Base-by-base conservation (phyloP, 1,140 invertebrate genomes). In the Mya arenaria region DNA sequence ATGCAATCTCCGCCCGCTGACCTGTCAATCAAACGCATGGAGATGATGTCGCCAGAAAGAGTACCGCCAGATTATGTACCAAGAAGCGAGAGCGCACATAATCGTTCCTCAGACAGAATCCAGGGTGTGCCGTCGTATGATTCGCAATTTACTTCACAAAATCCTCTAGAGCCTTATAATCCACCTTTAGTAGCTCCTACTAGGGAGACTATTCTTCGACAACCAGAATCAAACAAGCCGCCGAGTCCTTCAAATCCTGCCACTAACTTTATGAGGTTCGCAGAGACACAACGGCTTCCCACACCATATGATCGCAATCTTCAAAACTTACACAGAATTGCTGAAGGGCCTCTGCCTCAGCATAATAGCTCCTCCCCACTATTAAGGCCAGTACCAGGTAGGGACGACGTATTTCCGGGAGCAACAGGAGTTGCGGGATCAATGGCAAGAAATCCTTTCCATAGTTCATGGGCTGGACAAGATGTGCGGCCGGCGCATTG, bases 381-480 rank as follows among this genome's bases (percentile, higher is more conserved):
- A 32, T 66, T 91, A 3, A 86, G 90, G 10, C n/a, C n/a, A n/a
- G n/a, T n/a, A n/a, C n/a, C n/a, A n/a, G n/a, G n/a, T n/a, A 84
- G 85, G 25, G 84, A 89, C 63, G 89, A 90, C 34, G 89, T 91
- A 85, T 91, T 90, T 77, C 72, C 88, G 34, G 72, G 74, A n/a
- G 78, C 84, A 25, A 73, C 83, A 25, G 84, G 77, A 15, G 85
- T 90, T 52, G 69, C 89, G 10, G 86, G 88, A 52, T 83, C 87
- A 28, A 89, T 91, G 84, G 85, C 88, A 1, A 84, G 90, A 81
- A 88, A 90, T 84, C 88, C 90, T 19, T 90, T 91, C 73, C 85
- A 90, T 58, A 87, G 85, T 65, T 84, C 90, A 25, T 91, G 90
- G 90, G 39, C 90, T 10, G 85, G 86, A 52, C 89, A 90, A 71